phyloP scores from a whole-genome alignment of 2,797 vertebrate species.

The Pangasius sanitwongsei region DNA sequence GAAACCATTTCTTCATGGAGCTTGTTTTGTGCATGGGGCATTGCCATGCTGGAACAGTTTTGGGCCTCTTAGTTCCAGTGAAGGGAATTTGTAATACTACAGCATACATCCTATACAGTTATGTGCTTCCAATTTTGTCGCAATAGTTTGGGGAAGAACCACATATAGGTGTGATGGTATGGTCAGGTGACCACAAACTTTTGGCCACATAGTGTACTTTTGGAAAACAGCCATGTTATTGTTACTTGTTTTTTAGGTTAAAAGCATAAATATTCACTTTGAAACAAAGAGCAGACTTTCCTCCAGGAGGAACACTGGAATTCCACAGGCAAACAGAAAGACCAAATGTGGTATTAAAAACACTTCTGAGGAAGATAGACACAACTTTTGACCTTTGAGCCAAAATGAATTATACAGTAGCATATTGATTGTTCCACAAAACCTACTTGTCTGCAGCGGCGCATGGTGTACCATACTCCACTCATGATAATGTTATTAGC shows the following conservation, averaged over 20 bases:
- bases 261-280: conserved; percentile 62
- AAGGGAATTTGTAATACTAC: too few relatives aligned
- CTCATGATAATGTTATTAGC: not conserved
- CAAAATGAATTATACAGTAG: not conserved
- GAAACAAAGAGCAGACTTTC: conserved; percentile 78
- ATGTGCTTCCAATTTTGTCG: too few relatives aligned
- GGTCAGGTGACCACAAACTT: too few relatives aligned
- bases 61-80: too few relatives aligned
- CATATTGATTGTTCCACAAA: not conserved
- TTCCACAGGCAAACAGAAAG: conserved; percentile 77
- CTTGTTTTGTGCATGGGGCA: too few relatives aligned
- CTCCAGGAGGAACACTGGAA: conserved; percentile 79
- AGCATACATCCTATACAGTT: too few relatives aligned
- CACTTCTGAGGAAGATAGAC: conserved; percentile 62
- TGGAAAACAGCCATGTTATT: not conserved
- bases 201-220: not conserved
- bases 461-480: not conserved
- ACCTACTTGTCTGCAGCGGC: not conserved
- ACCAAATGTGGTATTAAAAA: conserved; percentile 79
- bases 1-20: too few relatives aligned
- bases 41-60: too few relatives aligned
- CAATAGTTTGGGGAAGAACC: too few relatives aligned
- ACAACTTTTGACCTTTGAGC: not conserved
- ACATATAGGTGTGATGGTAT: too few relatives aligned
- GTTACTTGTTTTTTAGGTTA: not conserved